Evolutionary conservation across 2,888 invertebrate genomes (phyloP).

Genomic region (Xylota sylvarum): DNA sequence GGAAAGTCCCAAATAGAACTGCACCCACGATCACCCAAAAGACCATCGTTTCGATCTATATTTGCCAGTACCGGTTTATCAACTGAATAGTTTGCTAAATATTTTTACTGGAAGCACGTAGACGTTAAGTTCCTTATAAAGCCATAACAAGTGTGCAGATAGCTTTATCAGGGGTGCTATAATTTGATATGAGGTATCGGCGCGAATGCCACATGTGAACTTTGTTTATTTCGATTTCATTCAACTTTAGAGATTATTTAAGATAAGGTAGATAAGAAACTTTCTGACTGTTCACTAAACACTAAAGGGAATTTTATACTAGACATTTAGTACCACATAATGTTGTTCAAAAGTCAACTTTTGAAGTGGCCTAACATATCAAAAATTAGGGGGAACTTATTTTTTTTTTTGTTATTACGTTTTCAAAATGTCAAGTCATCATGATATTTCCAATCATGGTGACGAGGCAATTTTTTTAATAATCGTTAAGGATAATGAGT

Average conservation of each 20-base stretch:
- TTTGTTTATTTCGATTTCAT: conserved; percentile 5
- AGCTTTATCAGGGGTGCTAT: not conserved
- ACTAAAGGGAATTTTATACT: not conserved
- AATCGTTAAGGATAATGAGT: not conserved
- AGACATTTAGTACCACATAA: not conserved
- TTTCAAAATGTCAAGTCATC: not conserved
- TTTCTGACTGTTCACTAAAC: not conserved
- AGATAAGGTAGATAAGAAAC: not conserved
- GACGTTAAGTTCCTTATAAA: not conserved
- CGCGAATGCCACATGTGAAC: not conserved
- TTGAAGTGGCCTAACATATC: not conserved
- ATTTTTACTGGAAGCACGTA: not conserved
- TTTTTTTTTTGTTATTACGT: not conserved
- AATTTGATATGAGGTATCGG: not conserved
- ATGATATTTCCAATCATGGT: not conserved
- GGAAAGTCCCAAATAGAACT: conserved; percentile 13
- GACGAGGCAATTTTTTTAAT: not conserved
- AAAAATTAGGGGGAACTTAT: not conserved
- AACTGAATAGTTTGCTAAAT: conserved; percentile 12
- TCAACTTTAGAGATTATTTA: not conserved
- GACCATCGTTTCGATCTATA: conserved; percentile 22
- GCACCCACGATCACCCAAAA: conserved; percentile 29
- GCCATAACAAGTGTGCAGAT: not conserved
- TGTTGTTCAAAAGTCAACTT: not conserved
- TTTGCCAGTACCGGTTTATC: not conserved